Percentiles rank a stretch among this genome's conserved stretches.
Conservation (phyloP, 2,888 invertebrate genomes). For the Pollenia amentaria region DNA sequence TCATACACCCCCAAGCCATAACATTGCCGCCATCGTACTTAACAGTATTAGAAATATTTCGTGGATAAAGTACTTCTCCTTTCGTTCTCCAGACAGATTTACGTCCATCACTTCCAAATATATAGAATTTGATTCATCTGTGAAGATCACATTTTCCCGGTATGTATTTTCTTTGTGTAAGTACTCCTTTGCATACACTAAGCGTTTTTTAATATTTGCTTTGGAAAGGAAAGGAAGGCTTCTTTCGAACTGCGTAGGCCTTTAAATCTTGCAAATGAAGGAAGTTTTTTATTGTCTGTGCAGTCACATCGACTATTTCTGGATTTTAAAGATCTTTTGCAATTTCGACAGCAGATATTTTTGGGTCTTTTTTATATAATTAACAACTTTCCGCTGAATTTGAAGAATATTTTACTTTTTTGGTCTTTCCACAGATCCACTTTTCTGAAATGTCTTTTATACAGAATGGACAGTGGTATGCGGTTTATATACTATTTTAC, state of each 20-base stretch:
- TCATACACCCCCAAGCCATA: neutral
- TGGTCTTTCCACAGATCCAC: neutral
- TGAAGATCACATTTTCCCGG: neutral
- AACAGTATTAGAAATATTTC: neutral
- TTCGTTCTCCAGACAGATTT: neutral
- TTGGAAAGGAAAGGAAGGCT: neutral
- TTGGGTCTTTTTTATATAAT: too few relatives aligned
- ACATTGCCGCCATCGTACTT: neutral
- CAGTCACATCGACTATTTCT: neutral
- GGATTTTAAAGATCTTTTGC: too few relatives aligned
- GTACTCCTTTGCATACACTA: neutral
- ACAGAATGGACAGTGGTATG: neutral
- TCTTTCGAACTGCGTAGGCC: neutral
- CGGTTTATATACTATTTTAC: neutral
- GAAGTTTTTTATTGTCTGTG: too few relatives aligned
- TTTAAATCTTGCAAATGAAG: conserved; percentile 3
- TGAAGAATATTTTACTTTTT: too few relatives aligned
- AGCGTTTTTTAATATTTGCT: conserved; percentile 34
- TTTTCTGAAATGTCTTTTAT: neutral
- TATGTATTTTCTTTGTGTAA: too few relatives aligned
- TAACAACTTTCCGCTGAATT: too few relatives aligned
- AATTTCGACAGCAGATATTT: too few relatives aligned
- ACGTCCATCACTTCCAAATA: neutral
- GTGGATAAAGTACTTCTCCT: neutral
- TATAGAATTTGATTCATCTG: neutral